phyloP scores from a whole-genome alignment of 2,797 vertebrate genomes.

The Spinibarbus caldwelli region DNA sequence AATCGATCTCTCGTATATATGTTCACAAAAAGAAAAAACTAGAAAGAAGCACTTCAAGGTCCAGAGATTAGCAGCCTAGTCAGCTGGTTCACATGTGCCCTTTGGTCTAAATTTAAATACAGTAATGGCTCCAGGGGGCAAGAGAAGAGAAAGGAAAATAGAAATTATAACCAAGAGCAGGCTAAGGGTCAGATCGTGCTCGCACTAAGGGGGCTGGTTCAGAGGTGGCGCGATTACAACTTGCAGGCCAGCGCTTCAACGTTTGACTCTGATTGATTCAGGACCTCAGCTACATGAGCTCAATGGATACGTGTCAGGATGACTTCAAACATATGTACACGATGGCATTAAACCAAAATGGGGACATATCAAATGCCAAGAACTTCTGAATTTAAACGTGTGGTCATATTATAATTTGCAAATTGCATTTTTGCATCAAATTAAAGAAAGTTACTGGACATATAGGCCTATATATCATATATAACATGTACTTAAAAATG shows the following conservation, averaged over 20 bases:
- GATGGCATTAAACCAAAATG: not conserved
- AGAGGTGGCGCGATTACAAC: conserved; percentile 68
- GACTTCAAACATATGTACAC: conserved; percentile 3
- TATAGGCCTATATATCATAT: not conserved
- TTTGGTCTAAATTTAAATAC: conserved; percentile 77
- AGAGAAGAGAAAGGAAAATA: conserved; percentile 62
- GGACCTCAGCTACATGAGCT: conserved; percentile 36
- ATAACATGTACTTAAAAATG: not conserved
- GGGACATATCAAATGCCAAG: not conserved
- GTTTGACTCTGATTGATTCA: conserved; percentile 48
- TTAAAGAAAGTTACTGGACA: not conserved
- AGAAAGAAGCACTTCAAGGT: conserved; percentile 72
- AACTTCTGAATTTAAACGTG: not conserved
- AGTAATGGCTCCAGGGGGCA: conserved; percentile 69
- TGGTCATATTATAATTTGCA: not conserved
- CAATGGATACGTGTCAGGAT: not conserved
- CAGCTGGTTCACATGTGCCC: conserved; percentile 74
- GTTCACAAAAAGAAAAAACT: conserved; percentile 54
- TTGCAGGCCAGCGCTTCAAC: conserved; percentile 58
- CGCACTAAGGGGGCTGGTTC: conserved; percentile 63
- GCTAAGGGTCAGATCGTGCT: conserved; percentile 62
- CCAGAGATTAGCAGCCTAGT: conserved; percentile 77
- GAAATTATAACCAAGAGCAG: conserved; percentile 68
- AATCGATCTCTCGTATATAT: conserved; percentile 78
- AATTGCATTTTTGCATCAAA: not conserved